These are phyloP conservation scores for Sula dactylatra DNA, from an alignment of 2,113 vertebrate genomes.

Conservation along the genomic window DNA sequence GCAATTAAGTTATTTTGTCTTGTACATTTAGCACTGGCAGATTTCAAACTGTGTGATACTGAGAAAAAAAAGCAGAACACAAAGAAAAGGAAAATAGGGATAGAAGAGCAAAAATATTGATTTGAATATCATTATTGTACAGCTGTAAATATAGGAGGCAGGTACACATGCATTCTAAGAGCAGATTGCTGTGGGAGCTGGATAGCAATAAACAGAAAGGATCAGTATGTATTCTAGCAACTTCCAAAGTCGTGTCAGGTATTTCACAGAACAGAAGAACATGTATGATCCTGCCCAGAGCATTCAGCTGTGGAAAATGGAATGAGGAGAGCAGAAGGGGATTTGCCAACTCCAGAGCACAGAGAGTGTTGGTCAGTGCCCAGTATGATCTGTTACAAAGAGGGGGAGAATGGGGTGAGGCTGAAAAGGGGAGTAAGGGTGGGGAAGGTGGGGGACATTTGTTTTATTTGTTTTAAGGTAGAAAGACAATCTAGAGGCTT, in stretches of 20 bases:
- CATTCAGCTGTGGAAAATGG: not conserved
- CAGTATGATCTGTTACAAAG: rapidly evolving
- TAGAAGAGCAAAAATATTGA: not conserved
- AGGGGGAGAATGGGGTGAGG: not conserved
- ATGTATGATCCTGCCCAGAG: not conserved
- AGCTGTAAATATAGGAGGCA: not conserved
- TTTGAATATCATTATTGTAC: not conserved
- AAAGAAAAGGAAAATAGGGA: not conserved
- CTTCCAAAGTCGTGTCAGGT: not conserved
- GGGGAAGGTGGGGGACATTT: not conserved
- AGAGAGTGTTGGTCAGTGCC: too few relatives aligned
- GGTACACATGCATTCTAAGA: not conserved
- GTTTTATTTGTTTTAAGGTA: not conserved
- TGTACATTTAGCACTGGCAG: not conserved
- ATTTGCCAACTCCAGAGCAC: not conserved
- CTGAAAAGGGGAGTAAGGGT: not conserved
- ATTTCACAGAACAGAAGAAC: not conserved
- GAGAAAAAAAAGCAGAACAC: not conserved
- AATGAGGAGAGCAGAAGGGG: not conserved
- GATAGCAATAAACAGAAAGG: not conserved
- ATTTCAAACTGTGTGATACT: not conserved
- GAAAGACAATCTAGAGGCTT: not conserved
- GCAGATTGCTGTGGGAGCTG: not conserved
- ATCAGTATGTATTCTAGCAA: not conserved
- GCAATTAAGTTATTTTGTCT: not conserved